These are phyloP conservation scores for Ictalurus punctatus DNA, from an alignment of 2,113 vertebrate genomes.

Conservation along the genomic window DNA sequence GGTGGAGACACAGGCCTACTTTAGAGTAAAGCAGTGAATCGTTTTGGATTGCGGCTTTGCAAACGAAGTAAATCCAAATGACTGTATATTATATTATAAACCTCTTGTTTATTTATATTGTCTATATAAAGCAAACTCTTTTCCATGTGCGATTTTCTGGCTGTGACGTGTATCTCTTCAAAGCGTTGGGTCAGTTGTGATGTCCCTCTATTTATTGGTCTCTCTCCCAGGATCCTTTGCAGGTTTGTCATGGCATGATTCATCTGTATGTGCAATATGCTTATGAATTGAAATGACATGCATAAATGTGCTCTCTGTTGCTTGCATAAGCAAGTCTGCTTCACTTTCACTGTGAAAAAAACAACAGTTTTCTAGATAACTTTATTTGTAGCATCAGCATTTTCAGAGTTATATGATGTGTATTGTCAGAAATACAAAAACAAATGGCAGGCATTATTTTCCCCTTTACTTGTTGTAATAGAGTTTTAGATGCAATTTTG, in stretches of 20 bases:
- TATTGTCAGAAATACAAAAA: neutral
- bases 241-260: constrained; percentile 18
- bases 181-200: neutral
- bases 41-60: neutral
- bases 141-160: neutral
- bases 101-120: neutral
- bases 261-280: neutral
- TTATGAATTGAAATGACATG: constrained; percentile 1
- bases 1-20: constrained; percentile 40
- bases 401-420: neutral
- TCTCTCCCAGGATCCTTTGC: constrained; percentile 12
- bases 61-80: neutral
- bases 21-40: neutral
- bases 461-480: neutral
- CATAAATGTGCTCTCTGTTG: neutral
- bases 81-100: neutral
- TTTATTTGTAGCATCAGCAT: neutral
- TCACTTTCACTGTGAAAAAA: neutral
- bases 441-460: neutral
- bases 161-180: neutral
- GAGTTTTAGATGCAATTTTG: neutral
- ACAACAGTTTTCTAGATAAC: neutral
- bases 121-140: neutral
- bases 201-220: neutral
- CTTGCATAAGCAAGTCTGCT: constrained; percentile 3